Base-by-base conservation (phyloP, 2,113 vertebrate genomes). In the Solea solea region DNA sequence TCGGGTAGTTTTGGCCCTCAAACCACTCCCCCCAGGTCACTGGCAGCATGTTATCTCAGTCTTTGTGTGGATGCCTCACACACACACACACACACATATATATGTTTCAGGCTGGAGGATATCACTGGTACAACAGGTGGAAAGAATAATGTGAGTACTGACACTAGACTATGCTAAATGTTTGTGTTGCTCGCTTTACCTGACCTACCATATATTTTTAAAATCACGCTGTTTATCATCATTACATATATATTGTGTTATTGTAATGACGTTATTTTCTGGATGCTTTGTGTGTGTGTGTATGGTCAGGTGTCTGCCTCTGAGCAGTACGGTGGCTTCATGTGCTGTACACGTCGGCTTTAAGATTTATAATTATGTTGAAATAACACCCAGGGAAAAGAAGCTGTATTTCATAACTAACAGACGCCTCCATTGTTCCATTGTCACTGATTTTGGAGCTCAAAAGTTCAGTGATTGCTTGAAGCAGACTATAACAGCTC, bases 71-170 rank as follows among this genome's bases (percentile, higher is more conserved):
- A 41, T 21, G 21, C 21, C 21, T 21, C 54, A 21, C 21, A 21
- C 21, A 21, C 21, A 21, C 21, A 21, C 21, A 21, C 21, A 21
- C 21, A 21, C 21, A 46, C 48, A 50, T 50, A 7, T 50, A 16
- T 51, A 9, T 51, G 9, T 51, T 3, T 51, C 61, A 42, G 64
- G 5, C 9, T 41, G 46, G 59, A 49, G 61, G 63, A 81, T 68
- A 55, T 70, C 54, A 60, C 63, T 56, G 15, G 41, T 48, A 49
- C 52, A 64, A 50, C 64, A 76, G 53, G 56, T 75, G 64, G 68
- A 41, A 56, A 21, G 49, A 63, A 49, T 39, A 77, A 81, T 60
- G 88, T 88, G 76, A 88, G 88, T 89, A 88, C 39, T 66, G n/a
- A 58, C 16, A 42, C 9, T 59, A 9, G 6, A 51, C 34, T 71